Percentiles rank a stretch among this genome's conserved stretches.
These are phyloP conservation scores for Rhea americana DNA, from an alignment of 2,113 vertebrate species.

Conservation along the genomic window DNA sequence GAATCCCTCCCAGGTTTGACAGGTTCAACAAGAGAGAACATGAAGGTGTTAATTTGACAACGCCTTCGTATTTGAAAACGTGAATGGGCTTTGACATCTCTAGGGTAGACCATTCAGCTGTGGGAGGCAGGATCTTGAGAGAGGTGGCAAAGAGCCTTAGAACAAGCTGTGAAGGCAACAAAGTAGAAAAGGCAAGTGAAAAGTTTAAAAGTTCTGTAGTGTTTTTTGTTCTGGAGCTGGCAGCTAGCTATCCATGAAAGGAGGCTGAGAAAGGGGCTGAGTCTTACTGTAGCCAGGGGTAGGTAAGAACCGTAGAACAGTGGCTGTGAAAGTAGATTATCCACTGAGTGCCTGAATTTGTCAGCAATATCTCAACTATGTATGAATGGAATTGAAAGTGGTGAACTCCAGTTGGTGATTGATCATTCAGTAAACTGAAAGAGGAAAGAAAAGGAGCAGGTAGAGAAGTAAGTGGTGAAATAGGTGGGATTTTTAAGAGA, in stretches of 20 bases:
- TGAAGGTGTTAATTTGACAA: background rate
- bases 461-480: background rate
- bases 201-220: background rate
- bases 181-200: background rate
- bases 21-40: background rate
- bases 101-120: background rate
- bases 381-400: background rate
- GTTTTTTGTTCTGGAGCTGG: background rate
- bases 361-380: background rate
- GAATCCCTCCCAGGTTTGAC: background rate
- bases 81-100: background rate
- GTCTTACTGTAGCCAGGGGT: background rate
- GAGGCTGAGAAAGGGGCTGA: background rate
- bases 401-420: background rate
- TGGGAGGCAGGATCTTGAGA: background rate
- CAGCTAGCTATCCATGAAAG: background rate
- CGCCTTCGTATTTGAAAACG: background rate
- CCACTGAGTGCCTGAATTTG: background rate
- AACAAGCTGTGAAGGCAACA: background rate
- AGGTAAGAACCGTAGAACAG: background rate
- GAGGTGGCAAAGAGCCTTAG: background rate
- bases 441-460: background rate
- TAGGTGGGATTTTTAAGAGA: background rate
- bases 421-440: background rate
- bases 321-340: background rate